A percentile compares a stretch with the other conserved stretches of the same genome.
phyloP scores from a whole-genome alignment of 2,888 invertebrate genomes.

The Eueremaeus valkanovi region DNA sequence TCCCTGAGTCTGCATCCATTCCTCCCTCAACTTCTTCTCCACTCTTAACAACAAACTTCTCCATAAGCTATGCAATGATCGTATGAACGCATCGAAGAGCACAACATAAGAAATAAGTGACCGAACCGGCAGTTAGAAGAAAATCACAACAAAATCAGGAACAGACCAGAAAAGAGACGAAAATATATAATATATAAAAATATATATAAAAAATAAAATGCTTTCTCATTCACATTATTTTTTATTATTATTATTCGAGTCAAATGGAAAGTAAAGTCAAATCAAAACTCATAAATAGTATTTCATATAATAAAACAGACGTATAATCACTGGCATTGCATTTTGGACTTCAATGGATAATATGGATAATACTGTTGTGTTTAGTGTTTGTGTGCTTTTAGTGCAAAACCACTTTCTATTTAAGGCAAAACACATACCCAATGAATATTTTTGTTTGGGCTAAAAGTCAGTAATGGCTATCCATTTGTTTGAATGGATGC shows the following conservation, averaged over 20 bases:
- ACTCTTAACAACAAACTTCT: background rate
- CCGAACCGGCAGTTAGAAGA: background rate
- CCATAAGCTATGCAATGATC: constrained; percentile 18
- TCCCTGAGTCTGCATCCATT: background rate
- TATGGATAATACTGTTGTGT: background rate
- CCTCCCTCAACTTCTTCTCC: background rate
- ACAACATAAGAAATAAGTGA: constrained; percentile 32
- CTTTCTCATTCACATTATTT: constrained; percentile 30
- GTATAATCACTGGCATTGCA: constrained; percentile 18
- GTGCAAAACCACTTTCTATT: constrained; percentile 32
- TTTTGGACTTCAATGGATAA: background rate
- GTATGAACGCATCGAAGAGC: constrained; percentile 32
- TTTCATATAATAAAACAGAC: constrained; percentile 34
- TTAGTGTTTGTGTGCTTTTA: constrained; percentile 15
- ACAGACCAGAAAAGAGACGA: background rate
- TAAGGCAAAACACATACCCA: background rate
- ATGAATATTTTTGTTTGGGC: constrained; percentile 14
- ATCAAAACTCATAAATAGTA: constrained; percentile 36
- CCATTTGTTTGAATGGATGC: constrained; percentile 29
- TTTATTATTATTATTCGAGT: constrained; percentile 29
- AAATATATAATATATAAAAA: background rate
- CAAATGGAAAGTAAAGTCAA: constrained; percentile 25
- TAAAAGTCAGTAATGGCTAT: constrained; percentile 23
- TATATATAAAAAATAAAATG: constrained; percentile 26
- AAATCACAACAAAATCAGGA: background rate